Percentiles rank a stretch among this genome's conserved stretches.
Conservation (phyloP, 2,113 vertebrate species). For the Anas platyrhynchos region DNA sequence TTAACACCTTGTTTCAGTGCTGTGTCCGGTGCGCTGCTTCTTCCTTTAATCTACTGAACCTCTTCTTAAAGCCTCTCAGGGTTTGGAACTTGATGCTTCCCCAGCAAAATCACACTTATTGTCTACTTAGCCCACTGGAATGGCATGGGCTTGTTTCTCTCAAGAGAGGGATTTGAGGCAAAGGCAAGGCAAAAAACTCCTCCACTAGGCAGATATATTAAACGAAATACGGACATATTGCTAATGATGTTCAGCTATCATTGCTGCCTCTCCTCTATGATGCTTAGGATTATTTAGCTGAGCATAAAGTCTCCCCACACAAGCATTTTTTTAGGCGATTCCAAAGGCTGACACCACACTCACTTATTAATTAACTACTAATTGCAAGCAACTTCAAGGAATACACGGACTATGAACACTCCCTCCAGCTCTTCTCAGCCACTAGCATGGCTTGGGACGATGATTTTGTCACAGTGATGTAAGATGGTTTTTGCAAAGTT, state of each 20-base stretch:
- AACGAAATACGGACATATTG: fast-evolving
- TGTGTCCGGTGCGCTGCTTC: background rate
- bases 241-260: fast-evolving
- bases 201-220: fast-evolving
- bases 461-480: fast-evolving
- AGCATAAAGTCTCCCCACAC: background rate
- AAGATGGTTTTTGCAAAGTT: background rate
- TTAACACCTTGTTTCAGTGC: background rate
- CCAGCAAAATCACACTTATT: background rate
- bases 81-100: background rate
- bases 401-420: background rate
- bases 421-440: background rate
- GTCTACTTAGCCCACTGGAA: background rate
- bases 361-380: background rate
- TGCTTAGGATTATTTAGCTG: background rate
- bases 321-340: background rate
- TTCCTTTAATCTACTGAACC: background rate
- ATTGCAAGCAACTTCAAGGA: background rate
- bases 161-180: background rate
- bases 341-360: background rate
- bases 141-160: background rate
- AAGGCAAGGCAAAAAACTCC: background rate
- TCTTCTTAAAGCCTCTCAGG: background rate
- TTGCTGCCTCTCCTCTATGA: background rate
- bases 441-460: background rate